Conservation (phyloP, 2,888 invertebrate species). For the Clostera curtula region DNA sequence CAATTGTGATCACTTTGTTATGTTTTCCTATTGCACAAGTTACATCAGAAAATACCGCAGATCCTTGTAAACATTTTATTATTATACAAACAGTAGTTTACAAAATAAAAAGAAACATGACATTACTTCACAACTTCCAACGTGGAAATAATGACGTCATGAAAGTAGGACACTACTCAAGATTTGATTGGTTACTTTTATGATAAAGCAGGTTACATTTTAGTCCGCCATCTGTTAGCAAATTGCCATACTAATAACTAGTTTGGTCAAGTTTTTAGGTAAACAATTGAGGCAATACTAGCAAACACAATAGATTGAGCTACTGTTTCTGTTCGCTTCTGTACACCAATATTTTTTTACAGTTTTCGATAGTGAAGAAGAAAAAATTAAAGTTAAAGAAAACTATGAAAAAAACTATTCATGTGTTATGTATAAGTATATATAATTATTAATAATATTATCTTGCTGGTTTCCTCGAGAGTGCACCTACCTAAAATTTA, state of each 20-base stretch:
- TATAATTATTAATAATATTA: too few relatives aligned
- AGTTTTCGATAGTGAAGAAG: too few relatives aligned
- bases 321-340: too few relatives aligned
- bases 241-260: conserved; percentile 3
- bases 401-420: too few relatives aligned
- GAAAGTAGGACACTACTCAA: conserved; percentile 55
- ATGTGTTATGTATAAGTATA: too few relatives aligned
- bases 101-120: conserved; percentile 53
- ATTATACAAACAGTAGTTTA: conserved; percentile 37
- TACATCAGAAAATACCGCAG: conserved; percentile 12
- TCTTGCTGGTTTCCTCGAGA: too few relatives aligned
- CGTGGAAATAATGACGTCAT: conserved; percentile 81
- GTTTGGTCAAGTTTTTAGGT: too few relatives aligned
- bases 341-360: too few relatives aligned
- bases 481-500: too few relatives aligned
- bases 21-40: conserved; percentile 15
- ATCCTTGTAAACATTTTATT: conserved; percentile 24
- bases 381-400: too few relatives aligned
- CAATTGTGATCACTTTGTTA: conserved; percentile 13
- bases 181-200: conserved; percentile 51
- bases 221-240: conserved; percentile 43
- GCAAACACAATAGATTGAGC: too few relatives aligned
- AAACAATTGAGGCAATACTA: too few relatives aligned
- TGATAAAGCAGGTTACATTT: conserved; percentile 35
- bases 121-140: conserved; percentile 72